Conservation (phyloP, 2,113 vertebrate genomes). For the Dolichotis patagonum region DNA sequence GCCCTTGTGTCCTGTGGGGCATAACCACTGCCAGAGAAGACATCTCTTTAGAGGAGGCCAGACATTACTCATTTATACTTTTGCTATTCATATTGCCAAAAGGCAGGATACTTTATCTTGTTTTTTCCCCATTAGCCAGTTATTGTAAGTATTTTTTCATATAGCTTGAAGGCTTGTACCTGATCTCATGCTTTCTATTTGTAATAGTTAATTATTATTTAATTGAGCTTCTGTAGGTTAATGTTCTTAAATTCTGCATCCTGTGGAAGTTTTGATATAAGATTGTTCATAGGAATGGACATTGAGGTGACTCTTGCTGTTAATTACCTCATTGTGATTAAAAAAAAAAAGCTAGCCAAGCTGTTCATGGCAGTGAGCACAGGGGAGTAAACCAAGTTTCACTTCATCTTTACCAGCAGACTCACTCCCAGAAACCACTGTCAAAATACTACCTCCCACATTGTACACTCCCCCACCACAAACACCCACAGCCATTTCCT, state of each 20-base stretch:
- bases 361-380: neutral
- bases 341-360: neutral
- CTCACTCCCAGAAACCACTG: constrained; percentile 49
- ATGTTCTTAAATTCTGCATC: constrained; percentile 7
- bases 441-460: constrained; percentile 71
- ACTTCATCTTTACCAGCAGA: neutral
- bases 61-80: neutral
- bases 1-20: too few relatives aligned
- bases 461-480: constrained; percentile 56
- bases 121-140: neutral
- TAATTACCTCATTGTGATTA: neutral
- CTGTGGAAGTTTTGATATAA: neutral
- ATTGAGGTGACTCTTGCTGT: neutral
- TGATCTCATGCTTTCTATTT: neutral
- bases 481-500: constrained; percentile 75
- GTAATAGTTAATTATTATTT: neutral
- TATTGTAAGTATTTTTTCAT: constrained; percentile 37
- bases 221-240: neutral
- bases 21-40: neutral
- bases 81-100: neutral
- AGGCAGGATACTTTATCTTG: neutral
- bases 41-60: neutral
- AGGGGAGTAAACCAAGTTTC: constrained; percentile 33
- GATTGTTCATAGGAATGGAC: neutral
- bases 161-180: neutral